These are phyloP conservation scores for Dasypolia templi DNA, from an alignment of 2,888 invertebrate species.

Conservation along the genomic window DNA sequence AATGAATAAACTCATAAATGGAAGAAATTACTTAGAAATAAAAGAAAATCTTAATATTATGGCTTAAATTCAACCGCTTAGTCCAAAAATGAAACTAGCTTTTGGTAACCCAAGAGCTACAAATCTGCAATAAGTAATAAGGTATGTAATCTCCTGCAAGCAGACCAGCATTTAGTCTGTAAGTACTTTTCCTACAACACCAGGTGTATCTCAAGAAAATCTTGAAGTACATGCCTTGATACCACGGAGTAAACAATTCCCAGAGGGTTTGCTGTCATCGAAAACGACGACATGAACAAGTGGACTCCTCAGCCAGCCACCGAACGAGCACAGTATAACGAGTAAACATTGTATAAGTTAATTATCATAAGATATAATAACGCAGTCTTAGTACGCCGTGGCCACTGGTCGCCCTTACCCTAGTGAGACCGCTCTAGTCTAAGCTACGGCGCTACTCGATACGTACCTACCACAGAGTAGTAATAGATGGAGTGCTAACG, in stretches of 20 bases:
- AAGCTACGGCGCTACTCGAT: conserved; percentile 79
- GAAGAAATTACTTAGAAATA: conserved; percentile 36
- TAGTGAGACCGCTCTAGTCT: conserved; percentile 80
- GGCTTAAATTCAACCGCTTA: conserved; percentile 2
- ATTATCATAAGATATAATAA: conserved; percentile 73
- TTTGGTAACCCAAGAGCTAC: neutral
- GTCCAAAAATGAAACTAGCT: conserved; percentile 25
- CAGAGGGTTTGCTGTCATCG: conserved; percentile 52
- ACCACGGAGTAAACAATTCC: conserved; percentile 28
- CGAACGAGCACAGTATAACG: conserved; percentile 74
- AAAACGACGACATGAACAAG: conserved; percentile 59
- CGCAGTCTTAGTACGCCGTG: conserved; percentile 88
- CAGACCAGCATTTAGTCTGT: neutral
- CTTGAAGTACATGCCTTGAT: neutral
- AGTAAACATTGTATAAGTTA: conserved; percentile 82
- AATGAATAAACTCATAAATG: neutral
- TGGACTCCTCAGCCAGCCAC: conserved; percentile 62
- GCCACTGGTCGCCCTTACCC: conserved; percentile 76
- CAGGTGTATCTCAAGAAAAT: neutral
- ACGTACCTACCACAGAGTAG: conserved; percentile 72
- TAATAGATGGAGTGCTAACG: conserved; percentile 33
- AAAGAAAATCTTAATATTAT: conserved; percentile 15
- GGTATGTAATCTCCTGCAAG: neutral
- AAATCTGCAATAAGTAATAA: neutral
- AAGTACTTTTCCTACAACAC: neutral